Conservation (phyloP, 2,888 invertebrate species). For the Amphipyra berbera region DNA sequence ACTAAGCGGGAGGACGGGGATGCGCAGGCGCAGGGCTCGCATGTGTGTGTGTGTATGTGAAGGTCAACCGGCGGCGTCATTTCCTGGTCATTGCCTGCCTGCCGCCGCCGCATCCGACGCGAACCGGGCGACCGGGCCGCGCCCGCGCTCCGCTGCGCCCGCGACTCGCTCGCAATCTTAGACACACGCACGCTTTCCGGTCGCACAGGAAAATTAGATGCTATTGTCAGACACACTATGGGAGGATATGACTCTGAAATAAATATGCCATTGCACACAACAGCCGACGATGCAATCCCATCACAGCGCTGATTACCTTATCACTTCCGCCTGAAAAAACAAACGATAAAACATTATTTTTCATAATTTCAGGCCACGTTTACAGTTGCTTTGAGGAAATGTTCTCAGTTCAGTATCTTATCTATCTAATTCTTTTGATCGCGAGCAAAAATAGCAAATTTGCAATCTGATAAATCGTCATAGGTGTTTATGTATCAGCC, state of each 20-base stretch:
- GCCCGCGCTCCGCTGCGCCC: conserved; percentile 55
- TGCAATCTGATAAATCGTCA: conserved; percentile 70
- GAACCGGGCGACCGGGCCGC: conserved; percentile 62
- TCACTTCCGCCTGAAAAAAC: conserved; percentile 70
- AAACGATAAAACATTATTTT: conserved; percentile 61
- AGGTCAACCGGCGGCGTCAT: conserved; percentile 89
- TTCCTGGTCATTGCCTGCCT: conserved; percentile 89
- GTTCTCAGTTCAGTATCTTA: conserved; percentile 70
- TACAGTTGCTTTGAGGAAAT: conserved; percentile 83
- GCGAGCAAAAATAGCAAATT: conserved; percentile 71
- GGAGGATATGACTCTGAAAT: conserved; percentile 69
- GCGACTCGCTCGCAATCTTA: conserved; percentile 68
- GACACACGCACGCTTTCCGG: conserved; percentile 82
- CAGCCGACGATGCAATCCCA: conserved; percentile 47
- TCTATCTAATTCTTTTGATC: conserved; percentile 72
- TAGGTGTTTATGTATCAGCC: conserved; percentile 59
- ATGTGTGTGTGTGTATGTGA: conserved; percentile 68
- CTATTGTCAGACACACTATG: conserved; percentile 68
- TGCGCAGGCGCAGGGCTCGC: conserved; percentile 57
- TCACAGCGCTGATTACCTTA: conserved; percentile 61
- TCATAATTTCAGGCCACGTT: conserved; percentile 56
- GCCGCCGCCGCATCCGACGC: conserved; percentile 70
- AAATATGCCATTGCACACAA: conserved; percentile 48
- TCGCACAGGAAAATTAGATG: conserved; percentile 80
- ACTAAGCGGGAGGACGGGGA: conserved; percentile 64